A percentile compares a stretch with the other conserved stretches of the same genome.
These are phyloP conservation scores for Pseudomyrmex sp. DNA, from an alignment of 1,140 invertebrate species.

Conservation along the genomic window DNA sequence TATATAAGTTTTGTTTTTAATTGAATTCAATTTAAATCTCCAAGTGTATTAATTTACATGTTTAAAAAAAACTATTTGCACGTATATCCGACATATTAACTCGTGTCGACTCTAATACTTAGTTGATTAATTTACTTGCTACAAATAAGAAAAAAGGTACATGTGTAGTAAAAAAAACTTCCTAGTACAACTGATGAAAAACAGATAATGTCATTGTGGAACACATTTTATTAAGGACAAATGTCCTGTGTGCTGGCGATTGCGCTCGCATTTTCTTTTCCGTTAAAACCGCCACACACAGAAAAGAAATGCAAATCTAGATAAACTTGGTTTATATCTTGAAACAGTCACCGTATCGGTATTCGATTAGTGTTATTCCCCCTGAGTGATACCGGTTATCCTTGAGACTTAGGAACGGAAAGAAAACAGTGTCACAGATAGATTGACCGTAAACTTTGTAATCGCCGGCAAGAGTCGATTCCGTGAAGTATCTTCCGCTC, in stretches of 20 bases:
- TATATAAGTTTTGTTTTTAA: too few relatives aligned
- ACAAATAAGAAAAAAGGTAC: too few relatives aligned
- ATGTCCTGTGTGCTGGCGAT: not conserved
- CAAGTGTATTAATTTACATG: too few relatives aligned
- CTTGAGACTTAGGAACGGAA: slow-evolving; percentile 42
- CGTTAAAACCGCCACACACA: not conserved
- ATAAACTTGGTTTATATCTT: not conserved
- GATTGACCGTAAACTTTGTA: slow-evolving; percentile 44
- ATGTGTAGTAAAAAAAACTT: too few relatives aligned
- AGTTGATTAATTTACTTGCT: too few relatives aligned
- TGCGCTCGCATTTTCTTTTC: not conserved
- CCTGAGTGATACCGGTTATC: slow-evolving; percentile 38
- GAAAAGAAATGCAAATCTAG: not conserved
- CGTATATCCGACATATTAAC: too few relatives aligned
- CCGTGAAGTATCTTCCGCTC: slow-evolving; percentile 33
- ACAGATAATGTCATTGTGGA: too few relatives aligned
- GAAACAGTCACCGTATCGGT: not conserved
- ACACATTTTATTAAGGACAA: not conserved
- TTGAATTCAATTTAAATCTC: too few relatives aligned
- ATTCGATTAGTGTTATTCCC: slow-evolving; percentile 35
- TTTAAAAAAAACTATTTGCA: too few relatives aligned
- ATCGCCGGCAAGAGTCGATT: slow-evolving; percentile 33
- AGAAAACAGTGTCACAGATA: slow-evolving; percentile 33
- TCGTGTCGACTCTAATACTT: too few relatives aligned
- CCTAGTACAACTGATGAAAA: too few relatives aligned